A percentile compares a stretch with the other conserved stretches of the same genome.
Conservation (phyloP, 2,888 invertebrate species). For the Heteromurus nitidus region DNA sequence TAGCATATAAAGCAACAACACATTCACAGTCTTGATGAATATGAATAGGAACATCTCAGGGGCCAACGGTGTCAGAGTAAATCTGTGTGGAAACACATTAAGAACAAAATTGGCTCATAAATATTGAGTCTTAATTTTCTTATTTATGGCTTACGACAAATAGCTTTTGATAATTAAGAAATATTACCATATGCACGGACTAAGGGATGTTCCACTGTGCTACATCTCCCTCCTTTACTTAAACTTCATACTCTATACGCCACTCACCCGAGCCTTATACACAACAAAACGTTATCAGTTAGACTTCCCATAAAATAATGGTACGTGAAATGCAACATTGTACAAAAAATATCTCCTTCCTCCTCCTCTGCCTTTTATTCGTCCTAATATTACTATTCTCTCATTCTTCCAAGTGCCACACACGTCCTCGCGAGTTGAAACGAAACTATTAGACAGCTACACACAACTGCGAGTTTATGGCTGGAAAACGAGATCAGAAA, state of each 20-base stretch:
- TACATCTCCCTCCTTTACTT: no score
- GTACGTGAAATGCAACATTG: background rate
- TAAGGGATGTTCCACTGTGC: conserved; percentile 39
- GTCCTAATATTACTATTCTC: no score
- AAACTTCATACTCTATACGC: background rate
- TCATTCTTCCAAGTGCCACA: no score
- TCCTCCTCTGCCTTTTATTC: no score
- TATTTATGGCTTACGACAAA: conserved; percentile 74
- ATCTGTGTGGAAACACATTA: conserved; percentile 72
- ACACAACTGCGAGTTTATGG: no score
- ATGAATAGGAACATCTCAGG: conserved; percentile 71
- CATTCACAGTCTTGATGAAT: conserved; percentile 68
- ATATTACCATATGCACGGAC: conserved; percentile 71
- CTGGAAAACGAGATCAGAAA: no score
- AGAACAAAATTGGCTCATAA: conserved; percentile 73
- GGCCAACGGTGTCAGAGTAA: conserved; percentile 71
- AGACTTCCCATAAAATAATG: no score
- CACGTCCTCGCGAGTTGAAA: no score
- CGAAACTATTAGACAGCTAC: no score
- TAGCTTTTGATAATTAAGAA: conserved; percentile 74
- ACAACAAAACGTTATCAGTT: conserved; percentile 4
- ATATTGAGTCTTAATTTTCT: conserved; percentile 73
- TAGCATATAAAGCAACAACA: background rate
- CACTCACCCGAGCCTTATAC: background rate
- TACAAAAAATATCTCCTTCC: no score